phyloP scores from a whole-genome alignment of 2,797 vertebrate species.

The Esox masquinongy region DNA sequence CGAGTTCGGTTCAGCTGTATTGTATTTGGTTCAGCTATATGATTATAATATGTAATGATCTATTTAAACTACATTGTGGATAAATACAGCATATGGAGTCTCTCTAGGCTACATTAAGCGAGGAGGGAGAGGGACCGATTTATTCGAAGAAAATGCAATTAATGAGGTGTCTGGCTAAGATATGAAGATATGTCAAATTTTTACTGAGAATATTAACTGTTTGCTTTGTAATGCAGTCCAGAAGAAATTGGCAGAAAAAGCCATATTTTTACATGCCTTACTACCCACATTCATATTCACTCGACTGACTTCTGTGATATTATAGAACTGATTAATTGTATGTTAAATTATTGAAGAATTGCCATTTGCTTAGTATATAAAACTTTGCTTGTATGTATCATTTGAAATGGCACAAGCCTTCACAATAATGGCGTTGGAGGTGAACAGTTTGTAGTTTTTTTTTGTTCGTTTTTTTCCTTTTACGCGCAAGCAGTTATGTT shows the following conservation, averaged over 20 bases:
- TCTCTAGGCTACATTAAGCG: constrained; percentile 36
- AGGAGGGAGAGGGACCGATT: constrained; percentile 9
- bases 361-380: constrained; percentile 92
- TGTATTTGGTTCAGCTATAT: constrained; percentile 29
- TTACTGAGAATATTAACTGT: constrained; percentile 38
- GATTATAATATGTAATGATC: constrained; percentile 59
- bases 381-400: constrained; percentile 97
- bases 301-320: constrained; percentile 83
- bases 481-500: constrained; percentile 99
- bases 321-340: constrained; percentile 55
- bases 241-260: constrained; percentile 64
- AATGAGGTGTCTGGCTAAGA: constrained; percentile 26
- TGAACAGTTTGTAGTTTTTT: constrained; percentile 76
- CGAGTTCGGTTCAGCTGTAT: constrained; percentile 39
- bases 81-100: constrained; percentile 35
- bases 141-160: constrained; percentile 63
- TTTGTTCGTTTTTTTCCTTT: constrained; percentile 54
- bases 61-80: constrained; percentile 48
- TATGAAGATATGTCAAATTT: constrained; percentile 42
- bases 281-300: constrained; percentile 80
- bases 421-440: constrained; percentile 85
- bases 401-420: constrained; percentile 90
- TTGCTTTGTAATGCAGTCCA: constrained; percentile 66
- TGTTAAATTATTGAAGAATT: constrained; percentile 93
- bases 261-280: constrained; percentile 92